phyloP scores from a whole-genome alignment of 1,140 invertebrate genomes.

The Zaprionus lachaisei region DNA sequence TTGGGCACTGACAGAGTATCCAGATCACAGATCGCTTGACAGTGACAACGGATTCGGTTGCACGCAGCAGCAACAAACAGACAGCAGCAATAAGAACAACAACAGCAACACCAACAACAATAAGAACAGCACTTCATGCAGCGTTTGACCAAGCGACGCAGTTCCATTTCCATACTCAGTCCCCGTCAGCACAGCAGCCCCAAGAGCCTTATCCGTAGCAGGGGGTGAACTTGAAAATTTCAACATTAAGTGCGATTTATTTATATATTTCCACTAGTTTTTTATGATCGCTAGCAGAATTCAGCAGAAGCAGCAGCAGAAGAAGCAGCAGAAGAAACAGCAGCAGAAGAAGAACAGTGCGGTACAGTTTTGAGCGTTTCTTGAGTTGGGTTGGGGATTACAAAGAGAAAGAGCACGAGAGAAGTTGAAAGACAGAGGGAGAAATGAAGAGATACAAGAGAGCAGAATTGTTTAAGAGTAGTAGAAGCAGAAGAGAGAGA shows the following conservation, averaged over 20 bases:
- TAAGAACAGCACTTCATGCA: background rate
- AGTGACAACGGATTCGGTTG: slow-evolving; percentile 37
- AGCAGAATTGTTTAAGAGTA: background rate
- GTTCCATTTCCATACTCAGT: slow-evolving; percentile 31
- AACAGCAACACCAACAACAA: background rate
- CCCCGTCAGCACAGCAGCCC: slow-evolving; percentile 16
- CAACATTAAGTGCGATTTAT: slow-evolving; percentile 53
- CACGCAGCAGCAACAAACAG: slow-evolving; percentile 1
- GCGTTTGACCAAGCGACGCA: slow-evolving; percentile 27
- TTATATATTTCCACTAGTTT: slow-evolving; percentile 47
- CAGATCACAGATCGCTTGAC: slow-evolving; percentile 45
- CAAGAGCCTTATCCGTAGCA: slow-evolving; percentile 42
- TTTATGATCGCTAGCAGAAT: slow-evolving; percentile 37
- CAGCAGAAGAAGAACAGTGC: too few relatives aligned
- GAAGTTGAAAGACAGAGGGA: background rate
- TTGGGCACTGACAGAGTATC: slow-evolving; percentile 20
- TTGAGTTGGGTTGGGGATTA: background rate
- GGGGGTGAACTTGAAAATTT: slow-evolving; percentile 80
- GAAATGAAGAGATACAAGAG: too few relatives aligned
- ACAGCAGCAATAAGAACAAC: background rate
- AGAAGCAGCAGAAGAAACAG: background rate
- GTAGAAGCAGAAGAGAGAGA: background rate
- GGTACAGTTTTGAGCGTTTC: slow-evolving; percentile 23
- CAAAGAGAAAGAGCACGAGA: background rate
- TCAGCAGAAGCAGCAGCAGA: background rate